Conservation (phyloP, 2,797 vertebrate species). For the Nasua narica region DNA sequence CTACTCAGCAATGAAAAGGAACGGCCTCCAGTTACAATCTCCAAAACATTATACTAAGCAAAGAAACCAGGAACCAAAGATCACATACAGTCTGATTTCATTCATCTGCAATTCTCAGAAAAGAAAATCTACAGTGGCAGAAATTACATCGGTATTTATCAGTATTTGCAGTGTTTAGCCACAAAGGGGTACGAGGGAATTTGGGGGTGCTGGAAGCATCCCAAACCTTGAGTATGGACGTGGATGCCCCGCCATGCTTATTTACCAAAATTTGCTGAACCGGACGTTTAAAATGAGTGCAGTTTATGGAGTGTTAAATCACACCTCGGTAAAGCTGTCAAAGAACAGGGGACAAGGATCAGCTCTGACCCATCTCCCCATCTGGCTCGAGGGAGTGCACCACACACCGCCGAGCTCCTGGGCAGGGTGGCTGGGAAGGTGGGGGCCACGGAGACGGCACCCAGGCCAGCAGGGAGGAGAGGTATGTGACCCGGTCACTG, state of each 20-base stretch:
- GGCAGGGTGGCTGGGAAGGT: background rate
- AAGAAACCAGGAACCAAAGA: background rate
- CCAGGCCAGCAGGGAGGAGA: background rate
- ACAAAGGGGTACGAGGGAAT: background rate
- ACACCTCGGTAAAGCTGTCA: background rate
- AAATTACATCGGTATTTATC: rapidly evolving
- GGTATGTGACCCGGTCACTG: background rate
- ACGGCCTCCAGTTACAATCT: rapidly evolving
- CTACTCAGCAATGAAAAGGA: background rate
- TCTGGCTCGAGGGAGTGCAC: background rate
- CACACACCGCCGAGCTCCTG: background rate
- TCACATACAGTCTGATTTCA: background rate
- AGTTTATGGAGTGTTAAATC: background rate
- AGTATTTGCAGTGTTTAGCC: background rate
- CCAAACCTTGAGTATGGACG: background rate
- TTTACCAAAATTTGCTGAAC: rapidly evolving
- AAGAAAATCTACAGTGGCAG: background rate
- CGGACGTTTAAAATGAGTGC: rapidly evolving
- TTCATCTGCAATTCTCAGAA: background rate
- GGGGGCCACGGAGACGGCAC: background rate
- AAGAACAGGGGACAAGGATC: background rate
- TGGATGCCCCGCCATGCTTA: rapidly evolving
- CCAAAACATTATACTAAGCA: background rate
- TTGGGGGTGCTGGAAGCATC: background rate
- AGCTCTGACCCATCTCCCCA: background rate